phyloP scores from a whole-genome alignment of 1,140 invertebrate species.

The Lepidotrigona ventralis region DNA sequence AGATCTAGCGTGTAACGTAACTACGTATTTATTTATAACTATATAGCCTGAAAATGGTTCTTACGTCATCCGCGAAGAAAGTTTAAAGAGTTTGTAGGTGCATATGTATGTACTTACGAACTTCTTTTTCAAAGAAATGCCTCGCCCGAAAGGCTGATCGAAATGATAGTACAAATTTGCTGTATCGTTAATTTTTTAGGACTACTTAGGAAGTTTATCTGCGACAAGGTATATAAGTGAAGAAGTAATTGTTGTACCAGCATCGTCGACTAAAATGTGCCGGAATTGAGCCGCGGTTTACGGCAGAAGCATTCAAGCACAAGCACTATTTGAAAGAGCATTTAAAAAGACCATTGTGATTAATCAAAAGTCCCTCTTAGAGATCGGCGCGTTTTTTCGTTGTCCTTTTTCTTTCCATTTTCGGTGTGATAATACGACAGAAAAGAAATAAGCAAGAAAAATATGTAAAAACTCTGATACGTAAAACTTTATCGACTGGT shows the following conservation, averaged over 20 bases:
- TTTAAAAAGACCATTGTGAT: constrained; percentile 13
- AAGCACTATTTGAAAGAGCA: constrained; percentile 73
- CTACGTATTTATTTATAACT: too few species aligned
- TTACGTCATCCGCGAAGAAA: neutral
- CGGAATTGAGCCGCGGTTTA: constrained; percentile 78
- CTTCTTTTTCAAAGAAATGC: neutral
- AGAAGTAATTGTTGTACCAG: constrained; percentile 72
- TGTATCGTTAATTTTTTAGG: constrained; percentile 41
- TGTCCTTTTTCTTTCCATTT: neutral
- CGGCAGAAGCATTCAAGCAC: constrained; percentile 66
- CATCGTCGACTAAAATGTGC: constrained; percentile 77
- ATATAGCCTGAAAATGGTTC: too few species aligned
- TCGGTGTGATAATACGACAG: neutral
- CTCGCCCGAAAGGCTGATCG: neutral
- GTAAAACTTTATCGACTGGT: neutral
- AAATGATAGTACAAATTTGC: constrained; percentile 2
- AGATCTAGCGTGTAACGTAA: neutral
- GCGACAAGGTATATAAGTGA: constrained; percentile 74
- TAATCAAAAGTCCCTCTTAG: too few species aligned
- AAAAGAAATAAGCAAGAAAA: neutral
- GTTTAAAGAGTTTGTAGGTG: neutral
- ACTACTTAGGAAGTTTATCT: constrained; percentile 31
- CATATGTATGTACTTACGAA: too few species aligned
- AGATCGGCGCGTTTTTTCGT: neutral
- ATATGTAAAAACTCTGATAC: too few species aligned